Base-by-base conservation (phyloP, 2,888 invertebrate genomes). In the Trichogramma evanescens region DNA sequence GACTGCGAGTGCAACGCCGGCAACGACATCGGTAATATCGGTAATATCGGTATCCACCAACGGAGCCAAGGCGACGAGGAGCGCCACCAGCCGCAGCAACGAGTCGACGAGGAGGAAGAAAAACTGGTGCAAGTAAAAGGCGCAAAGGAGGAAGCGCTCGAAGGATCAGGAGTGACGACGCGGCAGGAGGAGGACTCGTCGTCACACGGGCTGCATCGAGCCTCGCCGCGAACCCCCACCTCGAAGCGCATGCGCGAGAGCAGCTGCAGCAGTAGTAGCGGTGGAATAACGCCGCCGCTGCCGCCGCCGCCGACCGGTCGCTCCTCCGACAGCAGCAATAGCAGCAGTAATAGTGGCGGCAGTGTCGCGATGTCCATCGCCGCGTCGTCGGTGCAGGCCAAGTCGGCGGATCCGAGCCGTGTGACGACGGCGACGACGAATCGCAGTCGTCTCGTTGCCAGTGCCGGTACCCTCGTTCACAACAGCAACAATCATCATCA, bases 351-450 rank as follows among this genome's bases (percentile, higher is more conserved):
- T 61, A 38, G 41, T 59, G 38, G 46, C 58, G 10, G 58, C 74
- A 76, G 77, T 76, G 73, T 70, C 71, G 76, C 74, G 73, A 76
- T 76, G 77, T 72, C 74, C 70, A 75, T 72, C 72, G 71, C 69
- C 68, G 71, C 66, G 72, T 71, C 75, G 72, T 73, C 67, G 64
- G 71, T 66, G 62, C 73, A 74, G 70, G 70, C 70, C 65, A 62
- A 66, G 62, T 56, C 61, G 55, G 50, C 58, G 55, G 62, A 50
- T 54, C 61, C 62, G 64, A 63, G 57, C 56, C 63, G 61, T 59
- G 62, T 64, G 61, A 64, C 67, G 59, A 63, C 48, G 4, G 41
- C 54, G 58, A 52, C 46, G 54, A 13, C 50, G 63, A 50, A 46
- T 56, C 63, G 44, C 65, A 62, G 56, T 68, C 26, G 26, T 2